Base-by-base conservation (phyloP, 2,113 vertebrate genomes). In the Chunga burmeisteri region DNA sequence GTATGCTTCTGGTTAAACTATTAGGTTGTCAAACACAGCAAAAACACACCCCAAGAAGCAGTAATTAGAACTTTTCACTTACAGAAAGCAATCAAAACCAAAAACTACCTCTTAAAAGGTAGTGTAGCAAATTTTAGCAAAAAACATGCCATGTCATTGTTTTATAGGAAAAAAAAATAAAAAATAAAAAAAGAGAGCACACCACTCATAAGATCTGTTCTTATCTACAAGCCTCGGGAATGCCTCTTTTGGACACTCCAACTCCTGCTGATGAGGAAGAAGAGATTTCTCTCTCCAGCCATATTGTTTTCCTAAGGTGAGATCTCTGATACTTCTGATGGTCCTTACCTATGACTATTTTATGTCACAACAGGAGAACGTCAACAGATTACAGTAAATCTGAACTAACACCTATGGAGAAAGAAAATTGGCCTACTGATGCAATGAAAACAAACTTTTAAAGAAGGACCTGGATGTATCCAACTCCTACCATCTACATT, bases 81-180 rank as follows among this genome's bases (percentile, higher is more conserved):
- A 58, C 10, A 85, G 29, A 90, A 84, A 80, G 25, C 18, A 75
- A 86, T 29, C 42, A 55, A 83, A 82, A 91, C 4, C 9, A 65
- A 66, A 18, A 71, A 4, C 9, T 34, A 16, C 8, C 16, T 36
- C 46, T 87, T 53, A n/a, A 44, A 46, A 93, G 38, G 7, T 19
- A 66, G 14, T 38, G 15, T 2, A 70, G 58, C 6, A 73, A 73
- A 66, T 56, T 77, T 52, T 44, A 70, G 15, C 15, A 68, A 72
- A 81, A 93, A 11, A 2, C 26, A 32, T 40, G 10, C 9, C 30
- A 79, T 13, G 4, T 49, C 49, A 75, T 10, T 58, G 23, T 15
- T 73, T 12, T 67, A 32, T 0, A 0, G 19, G 4, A 10, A 14
- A 10, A n/a, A 6, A 20, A 15, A 29, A 7, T 13, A 52, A 18